Conservation (phyloP, 2,888 invertebrate genomes). For the Bellardia bayeri region DNA sequence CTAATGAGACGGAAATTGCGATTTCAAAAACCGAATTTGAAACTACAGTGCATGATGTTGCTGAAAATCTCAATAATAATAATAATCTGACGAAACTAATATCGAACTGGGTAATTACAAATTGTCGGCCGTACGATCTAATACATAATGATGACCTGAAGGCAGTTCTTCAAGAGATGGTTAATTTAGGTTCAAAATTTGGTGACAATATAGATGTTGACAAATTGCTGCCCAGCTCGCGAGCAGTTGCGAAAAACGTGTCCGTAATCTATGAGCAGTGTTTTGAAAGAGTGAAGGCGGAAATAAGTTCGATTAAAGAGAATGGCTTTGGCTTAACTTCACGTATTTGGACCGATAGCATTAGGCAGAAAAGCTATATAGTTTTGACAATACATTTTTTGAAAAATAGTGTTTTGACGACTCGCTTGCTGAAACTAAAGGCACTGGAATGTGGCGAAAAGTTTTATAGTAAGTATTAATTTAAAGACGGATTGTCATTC, state of each 20-base stretch:
- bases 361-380: not conserved
- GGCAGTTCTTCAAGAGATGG: slow-evolving; percentile 6
- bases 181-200: slow-evolving; percentile 20
- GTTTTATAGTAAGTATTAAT: not conserved
- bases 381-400: slow-evolving; percentile 32
- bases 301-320: slow-evolving; percentile 24
- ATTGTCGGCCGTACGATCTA: slow-evolving; percentile 6
- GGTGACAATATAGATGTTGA: slow-evolving; percentile 6
- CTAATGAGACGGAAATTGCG: too few relatives aligned
- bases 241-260: not conserved
- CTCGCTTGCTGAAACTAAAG: slow-evolving; percentile 16
- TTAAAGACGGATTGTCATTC: too few relatives aligned
- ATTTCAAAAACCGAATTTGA: not conserved
- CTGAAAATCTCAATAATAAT: not conserved
- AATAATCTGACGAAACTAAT: not conserved
- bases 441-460: not conserved
- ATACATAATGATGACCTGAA: slow-evolving; percentile 9
- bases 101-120: slow-evolving; percentile 3
- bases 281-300: not conserved
- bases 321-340: slow-evolving; percentile 28
- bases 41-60: not conserved
- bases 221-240: not conserved
- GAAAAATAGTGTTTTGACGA: not conserved
- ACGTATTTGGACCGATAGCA: not conserved
- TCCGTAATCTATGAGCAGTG: slow-evolving; percentile 11